Base-by-base conservation (phyloP, 2,113 vertebrate species). In the Phocoena sinus region DNA sequence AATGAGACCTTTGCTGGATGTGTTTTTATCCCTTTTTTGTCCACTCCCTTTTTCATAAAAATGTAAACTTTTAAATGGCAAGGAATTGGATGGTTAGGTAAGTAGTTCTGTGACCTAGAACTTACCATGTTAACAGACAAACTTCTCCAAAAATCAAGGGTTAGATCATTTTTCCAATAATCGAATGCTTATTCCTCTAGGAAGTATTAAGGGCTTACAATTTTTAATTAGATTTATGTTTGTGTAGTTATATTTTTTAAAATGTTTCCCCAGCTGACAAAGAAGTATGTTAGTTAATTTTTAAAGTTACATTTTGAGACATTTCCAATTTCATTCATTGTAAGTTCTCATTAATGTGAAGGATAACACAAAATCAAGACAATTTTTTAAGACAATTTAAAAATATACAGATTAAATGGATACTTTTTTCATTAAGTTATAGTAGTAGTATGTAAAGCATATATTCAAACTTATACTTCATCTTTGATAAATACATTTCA, bases 291-390 rank as follows among this genome's bases (percentile, higher is more conserved):
- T 84, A 63, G 71, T 91, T 93, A 82, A 26, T 84, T 70, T 20
- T 89, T 44, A 86, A 94, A 68, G 28, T 73, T 96, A 14, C 38
- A 53, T 90, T 70, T 97, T 95, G 20, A 70, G 13, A 65, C 12
- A 67, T 93, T 97, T 89, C 31, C 25, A 80, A 71, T 91, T 96
- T 94, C 77, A 74, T 71, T 92, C 36, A 88, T 25, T 95, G 11
- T 95, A 73, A 33, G 13, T 97, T 95, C 33, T 82, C 26, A 53
- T n/a, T 91, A 38, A 38, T 93, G 1, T 85, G 63, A 91, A 93
- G 56, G 20, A 86, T 73, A 26, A 3, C 67, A 81, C 92, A 86
- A 89, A 95, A 62, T 81, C 96, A 89, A 89, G 44, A 76, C 17
- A 94, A 28, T 63, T 80, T 92, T 44, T 44, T 44, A 89, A 89